phyloP scores from a whole-genome alignment of 2,888 invertebrate genomes.

The Petrolisthes cinctipes region DNA sequence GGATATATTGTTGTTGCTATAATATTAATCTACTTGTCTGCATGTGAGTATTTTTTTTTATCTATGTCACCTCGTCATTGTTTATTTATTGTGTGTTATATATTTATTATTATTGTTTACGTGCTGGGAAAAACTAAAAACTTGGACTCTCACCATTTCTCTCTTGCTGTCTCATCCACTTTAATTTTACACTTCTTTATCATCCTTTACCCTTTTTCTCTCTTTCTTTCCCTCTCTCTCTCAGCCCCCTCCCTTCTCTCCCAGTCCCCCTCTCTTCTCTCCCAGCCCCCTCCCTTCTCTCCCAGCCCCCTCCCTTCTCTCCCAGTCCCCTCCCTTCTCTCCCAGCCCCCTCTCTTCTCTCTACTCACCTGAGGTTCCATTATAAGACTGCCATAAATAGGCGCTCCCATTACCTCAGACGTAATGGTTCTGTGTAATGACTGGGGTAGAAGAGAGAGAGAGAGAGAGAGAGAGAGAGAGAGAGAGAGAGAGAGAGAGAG shows the following conservation, averaged over 20 bases:
- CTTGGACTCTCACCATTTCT: neutral
- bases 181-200: neutral
- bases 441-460: neutral
- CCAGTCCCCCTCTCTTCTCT: neutral
- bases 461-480: conserved; percentile 1
- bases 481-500: neutral
- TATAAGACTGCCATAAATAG: conserved; percentile 33
- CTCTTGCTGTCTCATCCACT: neutral
- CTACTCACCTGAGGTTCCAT: conserved; percentile 18
- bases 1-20: neutral
- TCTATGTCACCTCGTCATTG: no score
- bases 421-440: conserved; percentile 26
- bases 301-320: neutral
- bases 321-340: neutral
- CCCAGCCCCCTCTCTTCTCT: neutral
- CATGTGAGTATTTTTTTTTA: no score
- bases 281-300: neutral
- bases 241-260: neutral
- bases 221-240: neutral
- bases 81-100: no score
- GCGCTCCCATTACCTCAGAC: conserved; percentile 22
- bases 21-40: neutral
- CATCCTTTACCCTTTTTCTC: neutral
- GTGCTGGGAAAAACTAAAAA: no score
- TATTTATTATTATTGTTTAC: neutral